phyloP scores from a whole-genome alignment of 1,140 invertebrate genomes.

The Myzus persicae region DNA sequence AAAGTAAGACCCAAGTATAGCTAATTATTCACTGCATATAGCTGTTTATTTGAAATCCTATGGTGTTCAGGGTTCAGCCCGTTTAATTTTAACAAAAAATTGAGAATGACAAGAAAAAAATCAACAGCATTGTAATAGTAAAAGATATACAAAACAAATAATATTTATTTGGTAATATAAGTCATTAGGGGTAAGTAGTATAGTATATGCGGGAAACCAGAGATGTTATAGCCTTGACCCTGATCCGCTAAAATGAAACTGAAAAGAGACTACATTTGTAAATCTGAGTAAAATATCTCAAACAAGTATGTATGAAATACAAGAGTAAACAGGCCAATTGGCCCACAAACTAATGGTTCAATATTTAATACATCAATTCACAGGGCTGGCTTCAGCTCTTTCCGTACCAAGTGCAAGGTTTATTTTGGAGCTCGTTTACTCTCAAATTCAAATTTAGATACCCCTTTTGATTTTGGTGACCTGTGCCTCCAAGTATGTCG shows the following conservation, averaged over 20 bases:
- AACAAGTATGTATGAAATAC: no score
- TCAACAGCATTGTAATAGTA: background rate
- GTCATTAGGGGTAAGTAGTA: no score
- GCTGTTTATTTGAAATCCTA: background rate
- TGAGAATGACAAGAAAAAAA: background rate
- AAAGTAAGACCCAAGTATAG: background rate
- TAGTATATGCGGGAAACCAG: accelerated
- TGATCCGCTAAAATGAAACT: no score
- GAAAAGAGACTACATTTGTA: no score
- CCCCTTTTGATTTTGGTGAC: no score
- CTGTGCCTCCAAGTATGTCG: no score
- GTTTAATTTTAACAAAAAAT: background rate
- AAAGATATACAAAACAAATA: background rate
- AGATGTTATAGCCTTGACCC: background rate
- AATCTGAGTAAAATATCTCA: no score
- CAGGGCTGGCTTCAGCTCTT: no score
- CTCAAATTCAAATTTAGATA: no score
- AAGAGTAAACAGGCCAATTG: background rate
- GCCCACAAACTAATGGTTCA: background rate
- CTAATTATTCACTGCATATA: background rate
- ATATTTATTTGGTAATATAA: background rate
- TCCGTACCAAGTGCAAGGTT: no score
- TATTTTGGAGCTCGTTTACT: no score
- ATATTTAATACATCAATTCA: background rate
- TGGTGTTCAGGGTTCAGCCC: background rate